A percentile compares a stretch with the other conserved stretches of the same genome.
Conservation (phyloP, 2,888 invertebrate species). For the Seira ritae region DNA sequence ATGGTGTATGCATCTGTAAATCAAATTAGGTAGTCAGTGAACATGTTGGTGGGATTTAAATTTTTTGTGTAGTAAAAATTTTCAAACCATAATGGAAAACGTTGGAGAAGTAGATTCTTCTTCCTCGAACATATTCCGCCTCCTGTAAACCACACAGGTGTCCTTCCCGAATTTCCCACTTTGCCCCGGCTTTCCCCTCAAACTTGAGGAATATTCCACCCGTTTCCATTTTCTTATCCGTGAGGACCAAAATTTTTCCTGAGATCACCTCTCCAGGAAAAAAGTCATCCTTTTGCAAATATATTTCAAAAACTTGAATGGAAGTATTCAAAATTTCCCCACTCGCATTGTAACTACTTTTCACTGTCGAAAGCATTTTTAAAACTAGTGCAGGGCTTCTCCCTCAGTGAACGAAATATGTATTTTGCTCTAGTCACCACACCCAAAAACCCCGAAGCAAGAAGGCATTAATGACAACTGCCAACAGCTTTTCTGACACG, state of each 20-base stretch:
- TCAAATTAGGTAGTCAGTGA: too few relatives aligned
- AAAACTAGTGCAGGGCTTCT: too few relatives aligned
- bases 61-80: too few relatives aligned
- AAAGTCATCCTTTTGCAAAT: conserved; percentile 75
- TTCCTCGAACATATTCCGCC: conserved; percentile 41
- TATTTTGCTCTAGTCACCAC: too few relatives aligned
- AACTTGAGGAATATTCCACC: conserved; percentile 85
- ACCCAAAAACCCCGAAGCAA: too few relatives aligned
- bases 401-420: too few relatives aligned
- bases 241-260: conserved; percentile 80
- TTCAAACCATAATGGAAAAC: conserved; percentile 36
- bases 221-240: conserved; percentile 82
- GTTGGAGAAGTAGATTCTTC: conserved; percentile 26
- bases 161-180: conserved; percentile 82
- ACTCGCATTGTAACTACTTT: too few relatives aligned
- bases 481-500: too few relatives aligned
- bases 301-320: conserved; percentile 45
- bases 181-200: conserved; percentile 81
- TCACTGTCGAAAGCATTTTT: too few relatives aligned
- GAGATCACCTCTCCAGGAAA: conserved; percentile 82
- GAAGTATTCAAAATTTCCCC: neutral
- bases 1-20: too few relatives aligned
- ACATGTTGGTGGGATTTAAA: too few relatives aligned
- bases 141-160: conserved; percentile 77
- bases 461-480: too few relatives aligned